Conservation (phyloP, 2,888 invertebrate species). For the Eupithecia insigniata region DNA sequence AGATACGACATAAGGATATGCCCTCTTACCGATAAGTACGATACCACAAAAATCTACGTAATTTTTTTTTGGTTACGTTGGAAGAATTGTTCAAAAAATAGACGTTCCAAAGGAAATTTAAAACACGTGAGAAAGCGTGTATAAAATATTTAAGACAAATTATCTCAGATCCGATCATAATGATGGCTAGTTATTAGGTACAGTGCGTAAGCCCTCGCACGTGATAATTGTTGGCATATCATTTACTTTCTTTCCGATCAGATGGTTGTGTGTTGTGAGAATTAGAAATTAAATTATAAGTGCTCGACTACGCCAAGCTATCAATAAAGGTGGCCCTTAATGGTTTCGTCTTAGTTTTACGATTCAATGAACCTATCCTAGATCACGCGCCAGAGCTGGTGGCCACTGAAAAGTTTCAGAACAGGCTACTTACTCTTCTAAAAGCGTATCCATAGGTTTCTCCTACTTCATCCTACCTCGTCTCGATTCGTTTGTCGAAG, state of each 20-base stretch:
- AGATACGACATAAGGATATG: neutral
- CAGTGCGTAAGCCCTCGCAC: too few relatives aligned
- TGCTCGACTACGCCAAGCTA: neutral
- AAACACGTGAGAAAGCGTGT: neutral
- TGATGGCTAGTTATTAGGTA: too few relatives aligned
- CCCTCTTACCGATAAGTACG: neutral
- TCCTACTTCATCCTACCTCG: constrained; percentile 27
- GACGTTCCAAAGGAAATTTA: neutral
- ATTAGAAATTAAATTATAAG: too few relatives aligned
- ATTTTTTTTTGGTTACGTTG: neutral
- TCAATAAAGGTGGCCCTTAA: neutral
- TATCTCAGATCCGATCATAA: too few relatives aligned
- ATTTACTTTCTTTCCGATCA: too few relatives aligned
- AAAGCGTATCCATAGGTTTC: constrained; percentile 26
- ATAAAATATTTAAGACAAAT: too few relatives aligned
- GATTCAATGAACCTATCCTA: neutral
- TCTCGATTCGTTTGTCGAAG: constrained; percentile 39
- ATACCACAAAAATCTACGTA: neutral
- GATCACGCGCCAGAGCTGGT: neutral
- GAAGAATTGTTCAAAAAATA: too few relatives aligned
- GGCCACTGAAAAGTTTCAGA: neutral
- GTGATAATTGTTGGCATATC: too few relatives aligned
- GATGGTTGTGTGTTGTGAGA: too few relatives aligned
- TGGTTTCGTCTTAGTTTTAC: neutral
- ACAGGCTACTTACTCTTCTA: too few relatives aligned